Conservation (phyloP, 2,797 vertebrate genomes). For the Coccyzus lansbergi region DNA sequence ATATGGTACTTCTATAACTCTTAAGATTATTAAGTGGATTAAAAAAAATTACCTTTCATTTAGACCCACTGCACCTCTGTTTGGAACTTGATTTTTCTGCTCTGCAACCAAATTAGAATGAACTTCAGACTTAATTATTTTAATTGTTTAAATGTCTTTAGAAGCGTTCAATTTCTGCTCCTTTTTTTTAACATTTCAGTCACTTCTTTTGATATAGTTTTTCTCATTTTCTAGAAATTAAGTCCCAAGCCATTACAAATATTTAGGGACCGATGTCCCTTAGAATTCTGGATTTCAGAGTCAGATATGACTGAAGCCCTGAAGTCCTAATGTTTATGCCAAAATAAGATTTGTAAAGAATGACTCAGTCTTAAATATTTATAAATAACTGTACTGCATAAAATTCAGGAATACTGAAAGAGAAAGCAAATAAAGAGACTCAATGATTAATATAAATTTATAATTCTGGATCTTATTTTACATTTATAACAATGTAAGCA, state of each 20-base stretch:
- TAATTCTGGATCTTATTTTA: not conserved
- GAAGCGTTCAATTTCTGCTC: not conserved
- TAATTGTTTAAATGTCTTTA: not conserved
- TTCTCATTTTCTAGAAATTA: not conserved
- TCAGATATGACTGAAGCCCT: not conserved
- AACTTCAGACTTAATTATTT: not conserved
- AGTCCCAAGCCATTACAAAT: not conserved
- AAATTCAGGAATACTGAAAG: not conserved
- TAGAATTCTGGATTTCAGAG: not conserved
- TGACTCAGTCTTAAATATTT: not conserved
- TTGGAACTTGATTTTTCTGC: not conserved
- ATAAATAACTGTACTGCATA: not conserved
- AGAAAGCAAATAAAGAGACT: not conserved
- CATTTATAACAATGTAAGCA: not conserved
- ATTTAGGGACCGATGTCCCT: not conserved
- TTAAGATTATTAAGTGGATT: too few relatives aligned
- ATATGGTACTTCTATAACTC: not conserved
- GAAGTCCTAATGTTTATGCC: not conserved
- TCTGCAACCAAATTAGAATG: not conserved
- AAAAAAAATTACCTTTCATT: too few relatives aligned
- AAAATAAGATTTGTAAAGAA: not conserved
- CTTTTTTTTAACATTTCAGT: not conserved
- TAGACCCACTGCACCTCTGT: not conserved
- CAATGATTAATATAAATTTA: not conserved
- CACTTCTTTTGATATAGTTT: not conserved